Evolutionary conservation across 2,113 vertebrate species (phyloP), one percentile per base, ranked within the genome.

Genomic region (Apodemus sylvaticus): DNA sequence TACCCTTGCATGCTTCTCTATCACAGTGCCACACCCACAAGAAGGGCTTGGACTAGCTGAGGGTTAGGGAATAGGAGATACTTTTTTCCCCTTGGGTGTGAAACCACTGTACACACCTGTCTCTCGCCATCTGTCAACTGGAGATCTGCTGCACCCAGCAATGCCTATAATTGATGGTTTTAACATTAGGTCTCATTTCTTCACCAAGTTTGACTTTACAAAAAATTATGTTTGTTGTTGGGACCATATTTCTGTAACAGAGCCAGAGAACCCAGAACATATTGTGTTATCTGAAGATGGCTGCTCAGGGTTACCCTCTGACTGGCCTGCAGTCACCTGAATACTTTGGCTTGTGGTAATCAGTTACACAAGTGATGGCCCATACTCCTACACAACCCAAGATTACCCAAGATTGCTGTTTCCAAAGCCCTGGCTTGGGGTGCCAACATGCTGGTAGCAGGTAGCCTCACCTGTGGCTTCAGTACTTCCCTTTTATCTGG

Each of bases 161-260:
- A 0, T 31, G 2, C 7, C 0, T 51, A 34, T 51, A 62, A 5
- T 24, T 74, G 17, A 19, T 26, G 4, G 53, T 42, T 42, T 62
- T 22, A 12, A 20, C 8, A 12, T n/a, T 19, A 31, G 22, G 26
- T 34, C 51, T 60, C 4, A 2, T 8, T 7, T 89, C 60, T 66
- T 53, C 76, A 53, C 31, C 0, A 4, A 31, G 26, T 66, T 39
- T 55, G 55, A 29, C 16, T 16, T 24, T 20, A 5, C 39, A 31
- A 6, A 45, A 55, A 39, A 39, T 11, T 0, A 0, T 4, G 9
- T 22, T 77, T 8, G 1, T 60, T 2, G 13, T 13, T 26, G 51
- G 45, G 51, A 4, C 31, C 1, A 0, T 17, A 1, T 42, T 17
- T 53, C 3, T 0, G 14, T n/a, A 36, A 9, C 3, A 0, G 60